Evolutionary conservation across 1,140 invertebrate species (phyloP).

Genomic region (Heliconius congener): DNA sequence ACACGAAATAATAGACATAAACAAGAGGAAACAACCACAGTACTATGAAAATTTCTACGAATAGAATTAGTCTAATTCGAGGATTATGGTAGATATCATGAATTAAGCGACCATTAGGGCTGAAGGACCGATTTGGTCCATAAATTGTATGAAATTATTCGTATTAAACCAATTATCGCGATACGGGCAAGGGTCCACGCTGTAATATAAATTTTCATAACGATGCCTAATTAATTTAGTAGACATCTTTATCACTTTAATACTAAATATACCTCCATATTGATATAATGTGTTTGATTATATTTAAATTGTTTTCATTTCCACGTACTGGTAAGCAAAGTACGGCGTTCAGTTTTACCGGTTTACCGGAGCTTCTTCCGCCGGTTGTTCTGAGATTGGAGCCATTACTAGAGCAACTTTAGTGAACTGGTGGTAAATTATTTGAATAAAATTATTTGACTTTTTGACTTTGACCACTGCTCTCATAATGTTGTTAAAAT

Average conservation of each 20-base stretch:
- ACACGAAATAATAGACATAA: no score
- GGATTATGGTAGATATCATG: neutral
- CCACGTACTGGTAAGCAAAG: no score
- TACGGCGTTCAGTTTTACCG: no score
- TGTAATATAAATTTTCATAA: neutral
- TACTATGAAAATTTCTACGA: no score
- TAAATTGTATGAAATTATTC: constrained; percentile 11
- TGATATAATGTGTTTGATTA: neutral
- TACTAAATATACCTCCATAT: neutral
- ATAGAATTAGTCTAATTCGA: neutral
- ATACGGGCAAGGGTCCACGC: neutral
- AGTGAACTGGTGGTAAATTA: no score
- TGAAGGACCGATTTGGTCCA: constrained; percentile 4
- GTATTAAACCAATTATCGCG: constrained; percentile 9
- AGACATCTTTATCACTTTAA: neutral
- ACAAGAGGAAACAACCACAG: no score
- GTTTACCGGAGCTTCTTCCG: no score
- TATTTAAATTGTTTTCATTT: neutral
- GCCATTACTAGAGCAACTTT: no score
- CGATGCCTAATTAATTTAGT: neutral
- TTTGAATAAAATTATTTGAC: no score
- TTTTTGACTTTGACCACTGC: no score
- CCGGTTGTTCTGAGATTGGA: no score
- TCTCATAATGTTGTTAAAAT: no score
- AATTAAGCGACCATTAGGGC: neutral